These are phyloP conservation scores for Momotus momota DNA, from an alignment of 2,797 vertebrate species.

Conservation along the genomic window DNA sequence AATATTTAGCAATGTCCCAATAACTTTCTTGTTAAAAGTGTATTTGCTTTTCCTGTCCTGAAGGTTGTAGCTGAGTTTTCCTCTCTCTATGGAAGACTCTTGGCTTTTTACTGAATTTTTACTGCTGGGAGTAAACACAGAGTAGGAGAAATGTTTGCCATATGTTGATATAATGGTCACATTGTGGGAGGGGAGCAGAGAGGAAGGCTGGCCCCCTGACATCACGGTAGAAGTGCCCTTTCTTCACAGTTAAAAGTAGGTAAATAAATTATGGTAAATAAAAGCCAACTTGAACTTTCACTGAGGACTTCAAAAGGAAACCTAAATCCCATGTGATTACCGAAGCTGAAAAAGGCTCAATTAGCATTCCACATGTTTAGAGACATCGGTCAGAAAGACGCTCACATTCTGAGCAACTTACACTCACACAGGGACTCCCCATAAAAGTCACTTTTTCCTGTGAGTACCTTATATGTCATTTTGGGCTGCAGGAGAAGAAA, in stretches of 20 bases:
- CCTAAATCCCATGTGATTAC: slow-evolving; percentile 26
- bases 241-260: slow-evolving; percentile 45
- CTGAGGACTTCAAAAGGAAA: slow-evolving; percentile 62
- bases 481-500: neutral
- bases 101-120: slow-evolving; percentile 70
- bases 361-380: slow-evolving; percentile 17
- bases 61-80: slow-evolving; percentile 62
- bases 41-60: slow-evolving; percentile 68
- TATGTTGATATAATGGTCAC: slow-evolving; percentile 74
- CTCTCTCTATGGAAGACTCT: slow-evolving; percentile 39
- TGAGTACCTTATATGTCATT: neutral
- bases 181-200: slow-evolving; percentile 59
- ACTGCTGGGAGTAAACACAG: slow-evolving; percentile 69
- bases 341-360: slow-evolving; percentile 20
- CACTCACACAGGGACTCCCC: neutral
- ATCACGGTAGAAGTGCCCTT: slow-evolving; percentile 61
- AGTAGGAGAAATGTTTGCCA: slow-evolving; percentile 68
- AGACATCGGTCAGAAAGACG: slow-evolving; percentile 22
- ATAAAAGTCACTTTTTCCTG: neutral
- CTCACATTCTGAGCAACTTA: neutral
- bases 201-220: slow-evolving; percentile 56
- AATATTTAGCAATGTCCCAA: slow-evolving; percentile 71
- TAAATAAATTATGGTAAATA: slow-evolving; percentile 67
- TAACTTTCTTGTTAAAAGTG: slow-evolving; percentile 72
- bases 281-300: slow-evolving; percentile 65